Evolutionary conservation across 2,113 vertebrate species (phyloP), one percentile per base, ranked within the genome.

Genomic region (Donacobius atricapilla): DNA sequence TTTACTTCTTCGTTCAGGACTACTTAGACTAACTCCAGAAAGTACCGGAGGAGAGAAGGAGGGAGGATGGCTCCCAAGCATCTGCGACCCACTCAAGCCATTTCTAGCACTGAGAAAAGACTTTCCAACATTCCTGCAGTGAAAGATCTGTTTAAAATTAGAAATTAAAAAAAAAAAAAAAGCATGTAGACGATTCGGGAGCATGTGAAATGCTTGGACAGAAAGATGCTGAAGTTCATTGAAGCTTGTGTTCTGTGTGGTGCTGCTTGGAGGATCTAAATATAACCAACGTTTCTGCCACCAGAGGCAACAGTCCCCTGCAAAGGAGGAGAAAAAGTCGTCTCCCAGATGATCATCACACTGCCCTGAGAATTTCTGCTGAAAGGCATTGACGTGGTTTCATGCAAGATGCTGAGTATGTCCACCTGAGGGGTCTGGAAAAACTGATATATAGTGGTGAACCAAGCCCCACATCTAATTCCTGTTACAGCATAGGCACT

Each of bases 1-100:
- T 94, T 95, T 87, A 30, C 65, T 93, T 81, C 93, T 93, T 94
- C 83, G 5, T 84, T 91, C 89, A 82, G 91, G 89, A 94, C 86
- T 56, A 37, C 83, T 20, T 16, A 87, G 51, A 71, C 53, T 90
- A 87, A 94, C 80, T 93, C 86, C 61, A 84, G 80, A 83, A 96
- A 93, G 77, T 84, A 87, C 19, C 22, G 0, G 73, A 79, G 76
- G 28, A 88, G 54, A 80, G 66, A 64, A 76, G 33, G 61, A 91
- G 42, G 25, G 64, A 96, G 83, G 89, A 94, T 0, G 18, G 58
- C 60, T 95, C 78, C 60, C 11, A 2, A 78, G 77, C 60, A 73
- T 44, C 84, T 94, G 76, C 11, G 44, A 97, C 91, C 86, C 86
- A 81, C 80, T 86, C 70, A 51, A 91, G 94, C 89, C 89, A 60